phyloP scores from a whole-genome alignment of 2,888 invertebrate species.

The Lissocephala sabroskyi region DNA sequence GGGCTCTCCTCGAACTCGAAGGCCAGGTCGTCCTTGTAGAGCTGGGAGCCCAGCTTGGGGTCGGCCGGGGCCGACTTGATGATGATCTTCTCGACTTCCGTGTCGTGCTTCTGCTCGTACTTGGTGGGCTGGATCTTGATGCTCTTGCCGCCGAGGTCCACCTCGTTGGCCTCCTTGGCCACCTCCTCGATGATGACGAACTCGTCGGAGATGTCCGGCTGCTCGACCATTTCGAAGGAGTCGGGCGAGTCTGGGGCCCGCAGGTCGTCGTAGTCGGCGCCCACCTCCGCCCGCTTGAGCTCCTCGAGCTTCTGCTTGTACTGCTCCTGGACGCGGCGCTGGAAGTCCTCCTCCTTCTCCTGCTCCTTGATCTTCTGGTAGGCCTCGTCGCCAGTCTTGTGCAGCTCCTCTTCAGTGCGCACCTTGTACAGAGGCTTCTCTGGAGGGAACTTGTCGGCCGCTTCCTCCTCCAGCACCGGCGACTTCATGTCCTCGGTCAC shows the following conservation, averaged over 20 bases:
- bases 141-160: conserved; percentile 87
- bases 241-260: conserved; percentile 84
- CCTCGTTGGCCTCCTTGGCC: conserved; percentile 88
- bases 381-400: conserved; percentile 65
- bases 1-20: conserved; percentile 82
- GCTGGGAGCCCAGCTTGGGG: conserved; percentile 76
- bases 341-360: conserved; percentile 71
- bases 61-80: conserved; percentile 80
- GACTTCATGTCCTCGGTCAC: conserved; percentile 71
- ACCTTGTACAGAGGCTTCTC: conserved; percentile 68
- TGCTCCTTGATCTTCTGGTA: conserved; percentile 62
- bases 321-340: conserved; percentile 70
- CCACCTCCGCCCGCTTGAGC: conserved; percentile 73
- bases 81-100: conserved; percentile 81
- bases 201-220: conserved; percentile 89
- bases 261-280: conserved; percentile 74
- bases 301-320: conserved; percentile 76
- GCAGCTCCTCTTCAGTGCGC: conserved; percentile 68
- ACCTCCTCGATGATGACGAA: conserved; percentile 92
- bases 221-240: conserved; percentile 90
- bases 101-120: conserved; percentile 78
- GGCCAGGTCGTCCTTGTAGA: conserved; percentile 76
- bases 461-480: conserved; percentile 53
- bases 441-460: conserved; percentile 68
- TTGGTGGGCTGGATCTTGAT: conserved; percentile 77